These are phyloP conservation scores for Drosophila tristis DNA, from an alignment of 1,140 invertebrate genomes.

Conservation along the genomic window DNA sequence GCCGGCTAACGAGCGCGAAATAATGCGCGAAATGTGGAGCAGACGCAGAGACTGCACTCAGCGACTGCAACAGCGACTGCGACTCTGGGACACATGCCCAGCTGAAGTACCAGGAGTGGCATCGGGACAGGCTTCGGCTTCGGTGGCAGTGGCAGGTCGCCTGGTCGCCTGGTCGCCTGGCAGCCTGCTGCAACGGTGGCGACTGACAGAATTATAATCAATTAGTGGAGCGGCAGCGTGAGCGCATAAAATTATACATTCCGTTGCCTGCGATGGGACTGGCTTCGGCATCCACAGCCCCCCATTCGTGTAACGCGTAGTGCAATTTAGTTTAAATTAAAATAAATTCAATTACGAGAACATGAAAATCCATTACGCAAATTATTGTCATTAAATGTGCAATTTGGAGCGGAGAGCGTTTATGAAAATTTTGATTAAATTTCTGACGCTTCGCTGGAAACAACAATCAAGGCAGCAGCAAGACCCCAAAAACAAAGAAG, in stretches of 20 bases:
- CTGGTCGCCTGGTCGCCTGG: slow-evolving; percentile 9
- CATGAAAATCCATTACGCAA: slow-evolving; percentile 82
- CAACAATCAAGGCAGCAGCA: slow-evolving; percentile 21
- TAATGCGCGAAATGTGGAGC: slow-evolving; percentile 80
- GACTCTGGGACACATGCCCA: no score
- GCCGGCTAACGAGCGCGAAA: slow-evolving; percentile 73
- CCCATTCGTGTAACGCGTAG: slow-evolving; percentile 47
- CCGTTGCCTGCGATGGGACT: not conserved
- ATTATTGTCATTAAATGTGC: slow-evolving; percentile 81
- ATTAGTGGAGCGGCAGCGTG: slow-evolving; percentile 80
- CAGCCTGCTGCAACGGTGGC: slow-evolving; percentile 61
- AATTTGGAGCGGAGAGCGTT: slow-evolving; percentile 66
- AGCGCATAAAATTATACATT: slow-evolving; percentile 80
- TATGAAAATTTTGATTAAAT: slow-evolving; percentile 77
- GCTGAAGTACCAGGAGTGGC: no score
- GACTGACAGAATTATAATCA: slow-evolving; percentile 84
- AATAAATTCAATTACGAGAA: slow-evolving; percentile 83
- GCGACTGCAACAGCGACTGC: slow-evolving; percentile 2
- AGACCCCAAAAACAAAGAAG: not conserved
- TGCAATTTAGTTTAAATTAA: slow-evolving; percentile 82
- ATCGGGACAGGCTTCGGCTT: no score
- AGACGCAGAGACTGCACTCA: slow-evolving; percentile 15
- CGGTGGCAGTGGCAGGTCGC: not conserved
- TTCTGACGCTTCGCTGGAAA: slow-evolving; percentile 62
- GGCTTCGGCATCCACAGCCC: not conserved